phyloP scores from a whole-genome alignment of 2,888 invertebrate genomes.

The Gymnocheta viridis region DNA sequence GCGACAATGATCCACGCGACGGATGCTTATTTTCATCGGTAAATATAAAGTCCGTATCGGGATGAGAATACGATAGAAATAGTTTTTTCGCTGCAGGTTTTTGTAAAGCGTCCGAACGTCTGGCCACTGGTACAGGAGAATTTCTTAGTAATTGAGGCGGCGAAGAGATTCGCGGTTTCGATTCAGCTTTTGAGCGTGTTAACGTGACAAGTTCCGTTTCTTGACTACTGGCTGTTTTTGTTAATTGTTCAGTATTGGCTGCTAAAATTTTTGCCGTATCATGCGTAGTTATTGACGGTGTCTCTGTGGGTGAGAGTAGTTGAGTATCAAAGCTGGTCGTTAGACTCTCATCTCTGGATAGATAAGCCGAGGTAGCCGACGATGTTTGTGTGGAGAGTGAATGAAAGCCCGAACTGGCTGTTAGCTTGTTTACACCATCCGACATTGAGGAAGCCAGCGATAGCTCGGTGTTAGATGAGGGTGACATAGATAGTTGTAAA shows the following conservation, averaged over 20 bases:
- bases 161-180: conserved; percentile 61
- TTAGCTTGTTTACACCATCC: conserved; percentile 47
- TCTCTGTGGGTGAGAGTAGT: conserved; percentile 53
- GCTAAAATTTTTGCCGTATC: conserved; percentile 36
- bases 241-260: conserved; percentile 43
- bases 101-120: conserved; percentile 62
- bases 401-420: conserved; percentile 69
- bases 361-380: conserved; percentile 71
- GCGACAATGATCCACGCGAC: conserved; percentile 66
- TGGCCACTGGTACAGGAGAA: conserved; percentile 13
- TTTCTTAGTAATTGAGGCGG: conserved; percentile 18
- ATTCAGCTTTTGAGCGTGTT: conserved; percentile 59
- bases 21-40: conserved; percentile 78
- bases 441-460: conserved; percentile 64
- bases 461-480: conserved; percentile 68
- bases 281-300: conserved; percentile 30
- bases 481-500: conserved; percentile 57
- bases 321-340: conserved; percentile 70
- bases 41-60: conserved; percentile 77
- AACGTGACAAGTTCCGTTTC: conserved; percentile 59
- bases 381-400: conserved; percentile 72
- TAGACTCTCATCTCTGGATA: conserved; percentile 72
- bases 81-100: conserved; percentile 72
- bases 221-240: conserved; percentile 58
- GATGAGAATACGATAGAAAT: conserved; percentile 77